Evolutionary conservation across 1,140 invertebrate species (phyloP), one percentile per base, ranked within the genome.

Genomic region (Penaeus chinensis): DNA sequence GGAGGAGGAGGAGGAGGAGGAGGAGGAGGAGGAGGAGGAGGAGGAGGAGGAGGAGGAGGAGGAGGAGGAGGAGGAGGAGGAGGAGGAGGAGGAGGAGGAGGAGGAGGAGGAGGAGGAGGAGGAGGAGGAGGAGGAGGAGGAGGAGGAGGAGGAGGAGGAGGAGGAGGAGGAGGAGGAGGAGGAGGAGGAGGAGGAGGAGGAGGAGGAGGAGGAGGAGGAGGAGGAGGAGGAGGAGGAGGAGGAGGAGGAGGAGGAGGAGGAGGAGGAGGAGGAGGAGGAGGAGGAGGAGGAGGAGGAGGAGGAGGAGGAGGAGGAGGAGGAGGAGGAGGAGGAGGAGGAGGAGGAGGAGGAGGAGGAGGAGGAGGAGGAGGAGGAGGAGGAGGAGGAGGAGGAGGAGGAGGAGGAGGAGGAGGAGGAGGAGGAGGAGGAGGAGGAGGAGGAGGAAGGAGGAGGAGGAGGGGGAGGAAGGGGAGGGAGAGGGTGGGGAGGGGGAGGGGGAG

Each of bases 21-120:
- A 61, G 60, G 62, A 54, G 62, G n/a, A 62, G 10, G 24, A 54
- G 24, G 0, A 18, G 54, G 24, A 20, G 19, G 20, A 22, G 24
- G 0, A 60, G 63, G 10, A 82, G 79, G 18, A n/a, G 18, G n/a
- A 83, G 37, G 71, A 61, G 63, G 37, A 83, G 63, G 71, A 37
- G 71, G 63, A 77, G 32, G 62, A 65, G 71, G 69, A 84, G 37
- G 61, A 71, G 60, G 54, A 84, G 27, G 32, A 27, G 37, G 54
- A 37, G 22, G 61, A 71, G 54, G n/a, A 60, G 69, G 32, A 71
- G 42, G 69, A 62, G 71, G 20, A 71, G 47, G 54, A 47, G 71
- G 13, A 60, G 16, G 24, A 22, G 60, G 19, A 42, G n/a, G n/a
- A n/a, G 13, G 19, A 69, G 5, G 11, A 32, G 11, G 19, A 69